These are phyloP conservation scores for Heterochromis multidens DNA, from an alignment of 2,113 vertebrate species.

Conservation along the genomic window DNA sequence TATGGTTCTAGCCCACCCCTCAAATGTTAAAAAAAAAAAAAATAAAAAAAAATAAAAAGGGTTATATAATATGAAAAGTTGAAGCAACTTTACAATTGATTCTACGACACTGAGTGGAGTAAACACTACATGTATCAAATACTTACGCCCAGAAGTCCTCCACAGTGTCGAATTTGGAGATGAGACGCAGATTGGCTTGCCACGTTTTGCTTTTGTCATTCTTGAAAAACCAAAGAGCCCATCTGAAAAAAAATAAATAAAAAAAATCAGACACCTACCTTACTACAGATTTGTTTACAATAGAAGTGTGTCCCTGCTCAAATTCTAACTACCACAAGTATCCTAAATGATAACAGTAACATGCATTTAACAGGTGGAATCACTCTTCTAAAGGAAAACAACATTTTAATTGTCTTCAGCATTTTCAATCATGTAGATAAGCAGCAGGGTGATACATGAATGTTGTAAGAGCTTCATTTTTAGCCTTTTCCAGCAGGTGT, in stretches of 20 bases:
- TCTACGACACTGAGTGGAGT: background rate
- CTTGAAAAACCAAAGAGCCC: conserved; percentile 99
- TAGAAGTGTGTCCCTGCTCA: background rate
- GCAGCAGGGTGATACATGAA: background rate
- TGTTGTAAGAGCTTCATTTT: background rate
- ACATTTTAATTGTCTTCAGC: rapidly evolving
- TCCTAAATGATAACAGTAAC: rapidly evolving
- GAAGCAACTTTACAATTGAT: background rate
- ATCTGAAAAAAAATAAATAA: conserved; percentile 77
- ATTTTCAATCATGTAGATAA: background rate
- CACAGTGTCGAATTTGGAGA: conserved; percentile 97
- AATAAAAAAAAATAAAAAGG: background rate
- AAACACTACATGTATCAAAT: background rate
- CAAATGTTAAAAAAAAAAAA: background rate
- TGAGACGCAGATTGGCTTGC: conserved; percentile 97
- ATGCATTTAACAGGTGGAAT: background rate
- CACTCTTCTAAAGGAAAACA: background rate
- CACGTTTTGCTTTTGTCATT: conserved; percentile 99
- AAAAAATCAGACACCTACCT: background rate
- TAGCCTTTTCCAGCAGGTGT: too few relatives aligned
- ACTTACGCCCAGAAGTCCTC: conserved; percentile 99
- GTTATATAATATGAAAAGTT: too few relatives aligned
- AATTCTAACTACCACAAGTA: background rate
- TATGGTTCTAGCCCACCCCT: too few relatives aligned
- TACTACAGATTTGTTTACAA: background rate